These are phyloP conservation scores for Rutilus rutilus DNA, from an alignment of 2,113 vertebrate genomes.

Conservation along the genomic window DNA sequence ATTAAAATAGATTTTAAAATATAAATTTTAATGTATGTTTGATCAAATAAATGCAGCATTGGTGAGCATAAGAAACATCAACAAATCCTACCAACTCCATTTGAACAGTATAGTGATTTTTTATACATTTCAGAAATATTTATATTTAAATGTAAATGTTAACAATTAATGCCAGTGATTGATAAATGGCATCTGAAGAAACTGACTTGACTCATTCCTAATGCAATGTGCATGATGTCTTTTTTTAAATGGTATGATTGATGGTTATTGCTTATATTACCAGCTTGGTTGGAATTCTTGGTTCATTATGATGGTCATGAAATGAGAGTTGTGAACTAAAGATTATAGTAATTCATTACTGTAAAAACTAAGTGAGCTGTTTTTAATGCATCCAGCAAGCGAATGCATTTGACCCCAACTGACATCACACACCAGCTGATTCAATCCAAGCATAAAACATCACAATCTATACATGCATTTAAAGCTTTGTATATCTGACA, in stretches of 20 bases:
- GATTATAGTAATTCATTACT: neutral
- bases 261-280: neutral
- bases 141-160: neutral
- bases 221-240: neutral
- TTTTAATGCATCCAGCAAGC: conserved; percentile 2
- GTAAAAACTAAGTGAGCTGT: neutral
- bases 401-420: neutral
- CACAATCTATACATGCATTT: neutral
- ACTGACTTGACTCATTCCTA: neutral
- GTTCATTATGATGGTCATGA: neutral
- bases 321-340: neutral
- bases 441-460: neutral
- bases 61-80: neutral
- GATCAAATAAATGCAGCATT: neutral
- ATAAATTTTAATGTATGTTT: no score
- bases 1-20: no score
- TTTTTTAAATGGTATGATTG: neutral
- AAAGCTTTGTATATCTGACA: neutral
- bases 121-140: neutral
- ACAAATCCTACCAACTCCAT: neutral
- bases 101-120: neutral
- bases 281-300: neutral
- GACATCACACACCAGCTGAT: neutral
- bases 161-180: neutral
- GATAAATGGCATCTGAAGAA: neutral